Conservation (phyloP, 37 sponge, comb jelly and placozoan species). For the Chondrosia reniformis region DNA sequence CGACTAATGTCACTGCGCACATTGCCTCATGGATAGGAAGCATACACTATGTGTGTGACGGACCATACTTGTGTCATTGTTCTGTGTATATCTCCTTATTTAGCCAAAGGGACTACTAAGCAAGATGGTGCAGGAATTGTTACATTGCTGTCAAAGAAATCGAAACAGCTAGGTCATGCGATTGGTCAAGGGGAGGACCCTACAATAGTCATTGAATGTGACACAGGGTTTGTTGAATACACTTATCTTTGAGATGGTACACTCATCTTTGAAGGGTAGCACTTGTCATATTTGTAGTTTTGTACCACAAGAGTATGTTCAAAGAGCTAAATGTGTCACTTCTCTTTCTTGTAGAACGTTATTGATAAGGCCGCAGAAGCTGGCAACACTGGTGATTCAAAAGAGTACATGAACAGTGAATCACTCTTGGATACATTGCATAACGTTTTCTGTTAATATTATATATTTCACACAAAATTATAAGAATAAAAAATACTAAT, state of each 20-base stretch:
- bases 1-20: too few species aligned
- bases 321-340: too few species aligned
- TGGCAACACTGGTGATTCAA: background rate
- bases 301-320: too few species aligned
- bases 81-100: background rate
- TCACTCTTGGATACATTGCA: too few species aligned
- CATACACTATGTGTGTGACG: background rate
- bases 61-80: background rate
- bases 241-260: too few species aligned
- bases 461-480: background rate
- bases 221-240: slow-evolving; percentile 33
- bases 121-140: slow-evolving; percentile 56
- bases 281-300: too few species aligned
- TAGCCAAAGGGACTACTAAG: slow-evolving; percentile 65
- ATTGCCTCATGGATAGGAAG: too few species aligned
- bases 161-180: slow-evolving; percentile 29
- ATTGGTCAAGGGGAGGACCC: slow-evolving; percentile 51
- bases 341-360: background rate
- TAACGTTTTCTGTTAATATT: background rate
- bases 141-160: slow-evolving; percentile 34
- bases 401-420: slow-evolving; percentile 22
- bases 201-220: slow-evolving; percentile 64
- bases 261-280: too few species aligned
- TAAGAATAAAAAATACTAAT: too few species aligned
- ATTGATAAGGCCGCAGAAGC: background rate